Base-by-base conservation (phyloP, 2,888 invertebrate species). In the Erebia palarica region DNA sequence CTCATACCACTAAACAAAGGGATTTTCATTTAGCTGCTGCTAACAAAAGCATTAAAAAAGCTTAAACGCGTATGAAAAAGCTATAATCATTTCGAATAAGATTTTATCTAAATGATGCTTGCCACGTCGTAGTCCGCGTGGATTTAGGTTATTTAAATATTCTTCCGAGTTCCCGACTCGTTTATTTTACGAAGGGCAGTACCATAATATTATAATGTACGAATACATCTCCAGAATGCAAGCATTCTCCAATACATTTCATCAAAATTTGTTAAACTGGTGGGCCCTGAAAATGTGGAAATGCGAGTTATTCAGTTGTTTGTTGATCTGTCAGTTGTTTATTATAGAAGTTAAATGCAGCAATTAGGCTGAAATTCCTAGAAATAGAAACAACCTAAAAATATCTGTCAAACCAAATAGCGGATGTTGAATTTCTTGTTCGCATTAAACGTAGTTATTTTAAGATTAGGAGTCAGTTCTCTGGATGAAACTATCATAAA, bases 41-140 rank as follows among this genome's bases (percentile, higher is more conserved):
- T 7, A 44, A 53, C 53, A 16, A 61, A n/a, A 61, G 44, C 36
- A 60, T 10, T 61, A 44, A 16, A 16, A 18, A 61, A 18, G 44
- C 42, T 61, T 44, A 44, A 61, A 61, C 44, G 60, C n/a, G 3
- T n/a, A 44, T 44, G 16, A 61, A 61, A 61, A 27, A 51, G n/a
- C n/a, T 1, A 5, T n/a, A 16, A 53, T 7, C 8, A 21, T 27
- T 27, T 53, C 53, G 16, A 16, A 53, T 53, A 2, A 2, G 8
- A 53, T 7, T 53, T 27, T 27, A 27, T 3, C 27, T 27, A 27
- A 4, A 27, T 27, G 27, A 27, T 27, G 27, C 27, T 3, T 27
- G 27, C 27, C 2, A 27, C 27, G 27, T 27, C 27, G 27, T 27
- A 1, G 27, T 27, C 27, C 27, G 3, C 27, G 27, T 27, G 27